Evolutionary conservation across 2,888 invertebrate genomes (phyloP).

Genomic region (Gonocerus acuteangulatus): DNA sequence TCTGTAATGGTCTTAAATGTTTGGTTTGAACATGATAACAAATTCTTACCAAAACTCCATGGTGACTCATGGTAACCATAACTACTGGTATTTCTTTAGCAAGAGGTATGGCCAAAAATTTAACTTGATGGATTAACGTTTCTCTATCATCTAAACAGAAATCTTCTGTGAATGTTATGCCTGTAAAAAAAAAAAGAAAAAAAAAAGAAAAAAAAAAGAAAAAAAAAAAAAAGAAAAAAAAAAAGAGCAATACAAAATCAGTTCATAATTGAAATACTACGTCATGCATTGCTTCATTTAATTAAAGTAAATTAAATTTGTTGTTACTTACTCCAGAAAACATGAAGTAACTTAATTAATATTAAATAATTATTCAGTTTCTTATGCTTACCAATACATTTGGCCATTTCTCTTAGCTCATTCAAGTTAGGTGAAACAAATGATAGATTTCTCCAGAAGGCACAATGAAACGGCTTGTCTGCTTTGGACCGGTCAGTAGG

Average conservation of each 20-base stretch:
- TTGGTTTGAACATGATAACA: too few species aligned
- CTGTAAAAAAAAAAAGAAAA: background rate
- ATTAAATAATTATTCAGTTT: background rate
- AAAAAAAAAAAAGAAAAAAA: too few species aligned
- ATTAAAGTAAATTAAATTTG: too few species aligned
- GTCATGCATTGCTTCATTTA: too few species aligned
- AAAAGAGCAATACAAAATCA: too few species aligned
- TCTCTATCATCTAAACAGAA: slow-evolving; percentile 8
- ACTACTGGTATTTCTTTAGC: slow-evolving; percentile 29
- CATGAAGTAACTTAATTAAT: background rate
- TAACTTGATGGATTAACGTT: slow-evolving; percentile 25
- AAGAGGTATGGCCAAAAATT: slow-evolving; percentile 26
- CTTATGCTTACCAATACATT: slow-evolving; percentile 35
- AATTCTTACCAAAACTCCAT: slow-evolving; percentile 37
- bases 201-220: too few species aligned
- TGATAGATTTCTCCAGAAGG: slow-evolving; percentile 47
- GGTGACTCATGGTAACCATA: slow-evolving; percentile 38
- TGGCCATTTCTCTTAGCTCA: slow-evolving; percentile 64
- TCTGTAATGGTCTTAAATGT: too few species aligned
- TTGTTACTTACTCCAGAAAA: too few species aligned
- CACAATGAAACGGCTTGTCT: slow-evolving; percentile 56
- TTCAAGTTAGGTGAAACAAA: slow-evolving; percentile 72
- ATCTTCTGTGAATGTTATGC: slow-evolving; percentile 21
- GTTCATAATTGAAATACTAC: too few species aligned
- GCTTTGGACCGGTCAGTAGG: slow-evolving; percentile 78